Evolutionary conservation across 2,113 vertebrate genomes (phyloP).

Genomic region (Dendrocopos noguchii): DNA sequence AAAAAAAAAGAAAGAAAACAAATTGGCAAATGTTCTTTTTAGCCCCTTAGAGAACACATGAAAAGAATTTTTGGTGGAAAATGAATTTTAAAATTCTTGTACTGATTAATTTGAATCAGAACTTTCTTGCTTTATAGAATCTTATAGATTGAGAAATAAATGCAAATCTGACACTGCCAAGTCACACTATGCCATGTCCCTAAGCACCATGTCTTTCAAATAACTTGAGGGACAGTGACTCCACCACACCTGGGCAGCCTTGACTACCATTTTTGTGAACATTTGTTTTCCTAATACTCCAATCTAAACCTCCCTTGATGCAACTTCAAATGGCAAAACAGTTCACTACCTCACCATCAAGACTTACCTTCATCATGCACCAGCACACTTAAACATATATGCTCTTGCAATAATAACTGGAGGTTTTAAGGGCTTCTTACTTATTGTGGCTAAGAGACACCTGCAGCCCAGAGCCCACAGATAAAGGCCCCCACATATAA

Average conservation of each 20-base stretch:
- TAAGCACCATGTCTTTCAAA: neutral
- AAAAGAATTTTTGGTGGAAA: neutral
- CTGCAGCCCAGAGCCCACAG: neutral
- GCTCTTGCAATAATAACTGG: neutral
- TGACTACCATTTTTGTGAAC: neutral
- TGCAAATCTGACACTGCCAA: neutral
- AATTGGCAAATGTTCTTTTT: neutral
- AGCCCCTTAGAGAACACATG: neutral
- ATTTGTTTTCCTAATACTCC: neutral
- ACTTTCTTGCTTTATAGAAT: neutral
- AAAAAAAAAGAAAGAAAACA: neutral
- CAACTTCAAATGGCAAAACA: neutral
- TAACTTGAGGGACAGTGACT: neutral
- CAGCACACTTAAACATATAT: neutral
- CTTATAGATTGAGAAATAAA: neutral
- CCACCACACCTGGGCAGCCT: neutral
- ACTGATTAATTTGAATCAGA: neutral
- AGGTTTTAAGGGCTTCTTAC: neutral
- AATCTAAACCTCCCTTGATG: neutral
- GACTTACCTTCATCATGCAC: neutral
- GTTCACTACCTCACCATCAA: neutral
- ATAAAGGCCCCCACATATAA: neutral
- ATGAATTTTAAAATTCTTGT: neutral
- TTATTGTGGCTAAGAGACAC: neutral
- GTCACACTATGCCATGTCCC: neutral